Base-by-base conservation (phyloP, 2,888 invertebrate species). In the Dryobotodes eremita region DNA sequence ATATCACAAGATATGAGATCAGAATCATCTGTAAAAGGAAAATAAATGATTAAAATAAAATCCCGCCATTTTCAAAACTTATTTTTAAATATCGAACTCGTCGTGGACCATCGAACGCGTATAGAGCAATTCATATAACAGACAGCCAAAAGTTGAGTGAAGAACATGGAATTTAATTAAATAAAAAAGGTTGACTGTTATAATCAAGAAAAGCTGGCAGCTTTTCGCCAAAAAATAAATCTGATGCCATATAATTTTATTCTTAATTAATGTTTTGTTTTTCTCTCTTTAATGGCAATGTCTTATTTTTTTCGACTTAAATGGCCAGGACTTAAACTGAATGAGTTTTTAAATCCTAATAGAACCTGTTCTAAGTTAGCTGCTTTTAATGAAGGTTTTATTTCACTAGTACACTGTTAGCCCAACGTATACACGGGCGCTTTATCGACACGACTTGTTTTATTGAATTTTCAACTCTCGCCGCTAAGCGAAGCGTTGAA, bases 1-100 rank as follows among this genome's bases (percentile, higher is more conserved):
- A 99, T 99, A 31, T 99, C 99, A 93, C 99, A 99, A 2, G 99
- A 99, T 92, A 99, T 99, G 82, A 99, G 97, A 96, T 99, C 99
- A 87, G 99, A 99, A 94, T 99, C 99, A 95, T 99, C 99, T 99
- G 97, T 13, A 97, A 97, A 66, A 26, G 13, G 13, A 74, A 68
- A n/a, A 71, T 57, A 42, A 36, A 8, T 46, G 26, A 26, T 36
- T 0, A 15, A 48, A 59, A 36, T 50, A 20, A 55, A 48, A n/a
- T 57, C 48, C 55, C 69, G 64, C 75, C 53, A 61, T 79, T 78
- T 61, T 62, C 1, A 26, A 55, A 61, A 20, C 13, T 2, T 0
- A 42, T 42, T 61, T 64, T 73, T n/a, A 4, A 73, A 23, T 15
- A 31, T 11, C 8, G 46, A 48, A 53, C 8, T 62, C 8, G 1